Evolutionary conservation across 2,888 invertebrate species (phyloP).

Genomic region (Drosophila borealis): DNA sequence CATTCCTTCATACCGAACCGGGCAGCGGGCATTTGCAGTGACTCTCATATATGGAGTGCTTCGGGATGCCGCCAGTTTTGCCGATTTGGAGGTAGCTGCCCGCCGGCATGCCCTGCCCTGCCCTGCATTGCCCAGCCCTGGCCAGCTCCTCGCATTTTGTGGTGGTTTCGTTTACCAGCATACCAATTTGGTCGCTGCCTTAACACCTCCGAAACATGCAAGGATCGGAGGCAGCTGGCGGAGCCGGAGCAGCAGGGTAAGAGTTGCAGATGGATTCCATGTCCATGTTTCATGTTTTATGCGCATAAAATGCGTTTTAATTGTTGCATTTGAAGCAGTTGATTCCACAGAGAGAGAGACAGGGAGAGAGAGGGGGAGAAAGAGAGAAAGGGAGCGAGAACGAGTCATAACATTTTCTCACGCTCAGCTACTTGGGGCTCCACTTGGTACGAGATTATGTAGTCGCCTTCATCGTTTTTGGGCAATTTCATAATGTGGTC

Average conservation of each 20-base stretch:
- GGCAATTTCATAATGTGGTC: slow-evolving; percentile 58
- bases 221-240: slow-evolving; percentile 38
- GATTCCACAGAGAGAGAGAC: slow-evolving; percentile 1
- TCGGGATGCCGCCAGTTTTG: slow-evolving; percentile 63
- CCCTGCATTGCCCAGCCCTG: not conserved
- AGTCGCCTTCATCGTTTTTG: slow-evolving; percentile 40
- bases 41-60: slow-evolving; percentile 73
- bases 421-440: slow-evolving; percentile 43
- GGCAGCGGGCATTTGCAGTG: slow-evolving; percentile 57
- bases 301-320: slow-evolving; percentile 68
- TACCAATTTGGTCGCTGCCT: slow-evolving; percentile 71
- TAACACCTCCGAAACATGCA: slow-evolving; percentile 71
- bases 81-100: slow-evolving; percentile 46
- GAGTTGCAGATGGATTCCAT: slow-evolving; percentile 44
- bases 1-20: slow-evolving; percentile 55
- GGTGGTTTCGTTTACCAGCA: slow-evolving; percentile 72
- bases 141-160: slow-evolving; percentile 28
- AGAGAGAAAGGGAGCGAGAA: not conserved
- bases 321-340: slow-evolving; percentile 54
- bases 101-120: not conserved
- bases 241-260: not conserved
- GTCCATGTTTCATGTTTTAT: slow-evolving; percentile 65
- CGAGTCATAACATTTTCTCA: slow-evolving; percentile 55
- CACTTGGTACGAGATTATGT: slow-evolving; percentile 35
- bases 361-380: not conserved